These are phyloP conservation scores for Zygaena filipendulae DNA, from an alignment of 2,888 invertebrate genomes.

Conservation along the genomic window DNA sequence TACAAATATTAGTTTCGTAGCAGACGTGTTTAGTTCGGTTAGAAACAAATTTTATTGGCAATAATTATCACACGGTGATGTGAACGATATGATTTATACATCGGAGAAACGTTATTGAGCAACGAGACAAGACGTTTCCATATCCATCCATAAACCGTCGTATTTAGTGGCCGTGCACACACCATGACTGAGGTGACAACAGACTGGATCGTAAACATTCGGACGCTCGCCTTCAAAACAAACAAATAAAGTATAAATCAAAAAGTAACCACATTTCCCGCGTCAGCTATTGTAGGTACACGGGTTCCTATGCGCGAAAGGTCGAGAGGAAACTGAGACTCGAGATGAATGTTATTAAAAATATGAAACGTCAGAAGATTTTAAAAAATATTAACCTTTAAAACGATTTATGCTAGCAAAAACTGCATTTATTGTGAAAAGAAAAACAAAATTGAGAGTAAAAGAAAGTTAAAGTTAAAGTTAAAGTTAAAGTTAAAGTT, in stretches of 20 bases:
- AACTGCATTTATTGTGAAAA: no score
- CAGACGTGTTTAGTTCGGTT: constrained; percentile 19
- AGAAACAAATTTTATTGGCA: constrained; percentile 22
- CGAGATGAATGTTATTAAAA: no score
- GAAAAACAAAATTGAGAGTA: no score
- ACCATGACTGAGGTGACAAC: constrained; percentile 33
- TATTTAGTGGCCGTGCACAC: constrained; percentile 27
- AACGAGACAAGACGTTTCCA: constrained; percentile 22
- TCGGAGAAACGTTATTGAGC: constrained; percentile 23
- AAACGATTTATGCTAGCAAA: no score
- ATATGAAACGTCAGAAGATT: no score
- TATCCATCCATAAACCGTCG: constrained; percentile 25
- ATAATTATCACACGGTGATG: constrained; percentile 22
- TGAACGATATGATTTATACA: constrained; percentile 25
- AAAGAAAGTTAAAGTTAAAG: no score
- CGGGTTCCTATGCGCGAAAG: constrained; percentile 10
- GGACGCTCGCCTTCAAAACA: constrained; percentile 24
- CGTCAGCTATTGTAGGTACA: constrained; percentile 9
- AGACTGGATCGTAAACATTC: constrained; percentile 31
- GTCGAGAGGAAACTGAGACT: no score
- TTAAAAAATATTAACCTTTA: no score
- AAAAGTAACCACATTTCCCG: constrained; percentile 14
- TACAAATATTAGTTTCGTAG: constrained; percentile 7
- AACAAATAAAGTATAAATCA: constrained; percentile 26
- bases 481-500: no score